Percentiles rank a stretch among this genome's conserved stretches.
Evolutionary conservation across 2,888 invertebrate genomes (phyloP).

Genomic region (Pachydiplax longipennis): DNA sequence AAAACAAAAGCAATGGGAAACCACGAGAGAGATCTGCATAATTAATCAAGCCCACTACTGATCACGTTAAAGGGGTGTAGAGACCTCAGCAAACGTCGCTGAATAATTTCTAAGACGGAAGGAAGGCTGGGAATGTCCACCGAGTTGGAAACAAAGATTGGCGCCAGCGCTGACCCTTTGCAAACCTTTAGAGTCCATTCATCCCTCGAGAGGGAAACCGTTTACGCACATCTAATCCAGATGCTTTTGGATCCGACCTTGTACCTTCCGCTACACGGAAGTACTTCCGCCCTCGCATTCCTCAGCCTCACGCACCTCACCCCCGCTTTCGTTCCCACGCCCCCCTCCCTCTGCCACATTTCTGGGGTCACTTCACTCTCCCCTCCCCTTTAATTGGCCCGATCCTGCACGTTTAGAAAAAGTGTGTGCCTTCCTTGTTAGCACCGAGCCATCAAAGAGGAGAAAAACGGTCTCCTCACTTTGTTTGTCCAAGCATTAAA

Average conservation of each 20-base stretch:
- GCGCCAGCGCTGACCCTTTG: not conserved
- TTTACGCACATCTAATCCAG: not conserved
- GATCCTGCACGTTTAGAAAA: too few species aligned
- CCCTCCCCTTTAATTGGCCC: not conserved
- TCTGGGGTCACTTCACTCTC: not conserved
- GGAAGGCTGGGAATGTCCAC: too few species aligned
- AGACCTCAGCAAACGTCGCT: too few species aligned
- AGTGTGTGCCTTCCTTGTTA: too few species aligned
- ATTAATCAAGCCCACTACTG: too few species aligned
- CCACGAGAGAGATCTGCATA: too few species aligned
- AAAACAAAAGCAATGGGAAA: too few species aligned
- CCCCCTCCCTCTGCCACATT: slow-evolving; percentile 32
- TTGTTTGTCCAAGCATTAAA: not conserved
- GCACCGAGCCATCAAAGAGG: too few species aligned
- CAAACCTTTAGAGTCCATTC: not conserved
- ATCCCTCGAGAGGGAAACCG: not conserved
- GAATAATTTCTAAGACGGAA: too few species aligned
- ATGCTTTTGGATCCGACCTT: not conserved
- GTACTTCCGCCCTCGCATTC: slow-evolving; percentile 22
- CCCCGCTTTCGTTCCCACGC: slow-evolving; percentile 28
- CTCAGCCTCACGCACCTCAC: slow-evolving; percentile 40
- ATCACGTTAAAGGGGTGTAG: too few species aligned
- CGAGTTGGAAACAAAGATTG: not conserved
- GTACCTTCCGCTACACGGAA: not conserved
- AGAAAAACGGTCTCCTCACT: too few species aligned